These are phyloP conservation scores for Hydrochoerus hydrochaeris DNA, from an alignment of 2,113 vertebrate genomes.

Conservation along the genomic window DNA sequence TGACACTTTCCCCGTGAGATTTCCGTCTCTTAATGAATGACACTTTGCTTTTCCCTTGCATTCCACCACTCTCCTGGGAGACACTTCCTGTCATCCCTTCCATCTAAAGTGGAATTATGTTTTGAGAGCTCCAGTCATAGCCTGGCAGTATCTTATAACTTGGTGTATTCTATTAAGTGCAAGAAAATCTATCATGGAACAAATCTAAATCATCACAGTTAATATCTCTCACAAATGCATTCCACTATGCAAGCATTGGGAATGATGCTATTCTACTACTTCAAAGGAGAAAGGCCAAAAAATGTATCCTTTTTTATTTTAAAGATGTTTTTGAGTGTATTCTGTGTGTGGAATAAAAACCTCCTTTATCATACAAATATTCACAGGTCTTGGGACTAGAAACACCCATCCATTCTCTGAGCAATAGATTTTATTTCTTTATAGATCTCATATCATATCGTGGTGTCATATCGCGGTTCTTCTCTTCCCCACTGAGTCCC, in stretches of 20 bases:
- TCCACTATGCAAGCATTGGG: not conserved
- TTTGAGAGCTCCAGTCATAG: not conserved
- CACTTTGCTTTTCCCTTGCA: not conserved
- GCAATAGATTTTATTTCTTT: too few relatives aligned
- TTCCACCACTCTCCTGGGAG: not conserved
- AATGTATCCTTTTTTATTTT: not conserved
- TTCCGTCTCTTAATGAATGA: not conserved
- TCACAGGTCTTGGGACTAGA: not conserved
- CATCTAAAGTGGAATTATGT: not conserved
- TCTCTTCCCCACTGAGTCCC: not conserved
- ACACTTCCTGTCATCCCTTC: not conserved
- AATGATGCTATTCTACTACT: not conserved
- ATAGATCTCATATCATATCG: not conserved
- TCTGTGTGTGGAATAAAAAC: not conserved
- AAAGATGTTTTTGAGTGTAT: not conserved
- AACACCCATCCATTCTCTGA: not conserved
- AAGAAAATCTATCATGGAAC: not conserved
- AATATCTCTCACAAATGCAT: not conserved
- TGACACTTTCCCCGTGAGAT: not conserved
- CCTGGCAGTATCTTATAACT: not conserved
- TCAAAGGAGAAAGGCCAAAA: not conserved
- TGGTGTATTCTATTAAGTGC: not conserved
- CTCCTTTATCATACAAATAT: not conserved
- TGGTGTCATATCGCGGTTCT: fast-evolving
- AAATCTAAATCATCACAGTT: not conserved